Base-by-base conservation (phyloP, 2,888 invertebrate species). In the Coelogynopora nodosa region DNA sequence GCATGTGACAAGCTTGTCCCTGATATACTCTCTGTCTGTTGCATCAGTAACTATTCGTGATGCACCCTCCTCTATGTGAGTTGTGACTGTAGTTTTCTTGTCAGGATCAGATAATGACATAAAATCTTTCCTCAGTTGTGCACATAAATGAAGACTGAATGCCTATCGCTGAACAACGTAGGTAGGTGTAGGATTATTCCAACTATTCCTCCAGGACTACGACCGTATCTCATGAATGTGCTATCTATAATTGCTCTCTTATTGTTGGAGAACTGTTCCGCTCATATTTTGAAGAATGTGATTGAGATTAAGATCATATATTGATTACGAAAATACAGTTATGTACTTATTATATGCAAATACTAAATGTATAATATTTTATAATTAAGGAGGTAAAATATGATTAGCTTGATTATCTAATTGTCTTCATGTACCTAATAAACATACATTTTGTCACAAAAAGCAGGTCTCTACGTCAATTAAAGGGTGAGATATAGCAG, bases 51-150 rank as follows among this genome's bases (percentile, higher is more conserved):
- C 23, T n/a, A 87, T 87, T 31, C 87, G 30, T 2, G 87, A 67
- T 67, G 23, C 18, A 5, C 2, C 84, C 28, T 89, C 88, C 87
- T 88, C 88, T 67, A 87, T 88, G 87, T 89, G 88, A 26, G 10
- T 31, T 26, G 84, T 83, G 18, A 49, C 67, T 0, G 13, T 5
- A 10, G 26, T 26, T 18, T 27, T 10, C 2, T 2, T 80, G 28
- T 27, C 80, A 5, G 80, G 80, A 27, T 80, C 80, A 80, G 28
- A 80, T 80, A 80, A 80, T 27, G 80, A 80, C 80, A 80, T 80
- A 23, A 80, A 5, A 80, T 80, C 80, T 27, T 27, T 80, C n/a
- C 80, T 80, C 80, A 80, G 2, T 80, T 80, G 80, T 23, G 80
- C 80, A 23, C 28, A 80, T 27, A 80, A 27, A 80, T 80, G 80